phyloP scores from a whole-genome alignment of 2,113 vertebrate species.

The Tupaia chinensis region DNA sequence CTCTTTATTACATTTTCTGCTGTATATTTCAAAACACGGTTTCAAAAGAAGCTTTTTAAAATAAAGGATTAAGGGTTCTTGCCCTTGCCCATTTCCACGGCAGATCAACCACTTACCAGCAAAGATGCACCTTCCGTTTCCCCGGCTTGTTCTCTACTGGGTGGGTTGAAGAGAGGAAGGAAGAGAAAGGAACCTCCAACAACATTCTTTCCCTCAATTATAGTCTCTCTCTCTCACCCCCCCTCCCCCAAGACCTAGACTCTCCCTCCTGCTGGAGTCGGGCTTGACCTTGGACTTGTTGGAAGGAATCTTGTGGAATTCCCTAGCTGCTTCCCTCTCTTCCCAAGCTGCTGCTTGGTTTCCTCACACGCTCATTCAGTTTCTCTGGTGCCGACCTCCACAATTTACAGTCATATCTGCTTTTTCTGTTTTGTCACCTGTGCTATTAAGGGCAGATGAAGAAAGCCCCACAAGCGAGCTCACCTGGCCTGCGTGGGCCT shows the following conservation, averaged over 20 bases:
- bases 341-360: not conserved
- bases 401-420: not conserved
- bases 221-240: too few relatives aligned
- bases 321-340: not conserved
- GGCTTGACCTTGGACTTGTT: not conserved
- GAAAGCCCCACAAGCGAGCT: not conserved
- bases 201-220: fast-evolving
- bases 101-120: not conserved
- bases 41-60: not conserved
- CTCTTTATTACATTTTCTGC: constrained; percentile 51
- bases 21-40: not conserved
- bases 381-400: not conserved
- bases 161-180: too few relatives aligned
- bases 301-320: not conserved
- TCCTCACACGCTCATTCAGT: not conserved
- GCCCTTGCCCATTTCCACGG: not conserved
- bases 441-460: not conserved
- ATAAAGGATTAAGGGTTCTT: not conserved
- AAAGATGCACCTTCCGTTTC: fast-evolving
- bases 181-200: not conserved
- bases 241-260: not conserved
- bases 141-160: too few relatives aligned
- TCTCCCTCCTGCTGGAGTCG: not conserved
- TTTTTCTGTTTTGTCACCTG: not conserved
- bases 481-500: not conserved